Percentiles rank a stretch among this genome's conserved stretches.
phyloP scores from a whole-genome alignment of 2,888 invertebrate species.

The Drosophila picticornis region DNA sequence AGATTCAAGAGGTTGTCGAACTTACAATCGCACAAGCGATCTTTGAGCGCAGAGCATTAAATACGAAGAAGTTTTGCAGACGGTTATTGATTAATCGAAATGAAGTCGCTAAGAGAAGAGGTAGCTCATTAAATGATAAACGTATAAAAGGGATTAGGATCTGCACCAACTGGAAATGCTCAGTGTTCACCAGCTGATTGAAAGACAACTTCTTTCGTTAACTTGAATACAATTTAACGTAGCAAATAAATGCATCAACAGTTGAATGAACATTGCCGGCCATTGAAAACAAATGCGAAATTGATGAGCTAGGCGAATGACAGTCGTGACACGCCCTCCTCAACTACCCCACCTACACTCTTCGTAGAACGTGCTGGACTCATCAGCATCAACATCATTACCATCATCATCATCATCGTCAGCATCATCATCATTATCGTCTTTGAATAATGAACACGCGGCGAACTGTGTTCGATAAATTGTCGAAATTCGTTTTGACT shows the following conservation, averaged over 20 bases:
- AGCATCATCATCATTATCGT: slow-evolving; percentile 29
- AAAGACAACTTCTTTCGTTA: not conserved
- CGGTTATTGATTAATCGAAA: not conserved
- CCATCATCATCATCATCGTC: slow-evolving; percentile 16
- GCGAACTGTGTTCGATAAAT: slow-evolving; percentile 75
- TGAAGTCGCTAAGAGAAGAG: not conserved
- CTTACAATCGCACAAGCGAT: not conserved
- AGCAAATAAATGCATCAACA: slow-evolving; percentile 65
- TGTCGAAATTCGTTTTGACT: slow-evolving; percentile 80
- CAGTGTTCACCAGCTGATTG: not conserved
- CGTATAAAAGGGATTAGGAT: not conserved
- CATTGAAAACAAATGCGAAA: slow-evolving; percentile 76
- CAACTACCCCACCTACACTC: slow-evolving; percentile 2
- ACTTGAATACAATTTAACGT: slow-evolving; percentile 32
- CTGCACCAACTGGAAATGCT: not conserved
- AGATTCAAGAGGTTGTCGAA: slow-evolving; percentile 1
- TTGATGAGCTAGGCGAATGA: slow-evolving; percentile 76
- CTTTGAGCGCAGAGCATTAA: not conserved
- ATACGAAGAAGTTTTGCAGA: not conserved
- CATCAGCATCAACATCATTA: slow-evolving; percentile 38
- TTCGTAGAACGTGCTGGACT: slow-evolving; percentile 29
- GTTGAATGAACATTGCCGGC: slow-evolving; percentile 57
- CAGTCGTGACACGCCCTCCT: slow-evolving; percentile 55
- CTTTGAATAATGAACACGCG: slow-evolving; percentile 75
- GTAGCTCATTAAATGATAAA: slow-evolving; percentile 11